These are phyloP conservation scores for Cardiocondyla obscurior DNA, from an alignment of 1,140 invertebrate species.

Conservation along the genomic window DNA sequence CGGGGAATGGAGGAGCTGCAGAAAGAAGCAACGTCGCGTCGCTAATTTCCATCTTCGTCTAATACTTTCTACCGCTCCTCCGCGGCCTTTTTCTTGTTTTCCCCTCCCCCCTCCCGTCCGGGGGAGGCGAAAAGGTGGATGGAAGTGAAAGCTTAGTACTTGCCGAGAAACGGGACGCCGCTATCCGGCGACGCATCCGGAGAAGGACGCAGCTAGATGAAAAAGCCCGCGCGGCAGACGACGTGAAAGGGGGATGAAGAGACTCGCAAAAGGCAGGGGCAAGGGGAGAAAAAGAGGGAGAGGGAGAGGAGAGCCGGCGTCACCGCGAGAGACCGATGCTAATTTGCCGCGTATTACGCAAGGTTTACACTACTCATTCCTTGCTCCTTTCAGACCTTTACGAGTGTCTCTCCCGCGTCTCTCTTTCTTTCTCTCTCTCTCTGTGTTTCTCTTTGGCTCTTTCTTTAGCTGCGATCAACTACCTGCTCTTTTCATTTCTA, in stretches of 20 bases:
- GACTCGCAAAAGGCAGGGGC: neutral
- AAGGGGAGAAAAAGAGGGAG: neutral
- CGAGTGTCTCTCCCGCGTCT: no score
- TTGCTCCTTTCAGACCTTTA: neutral
- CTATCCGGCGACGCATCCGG: neutral
- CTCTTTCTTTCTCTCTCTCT: slow-evolving; percentile 10
- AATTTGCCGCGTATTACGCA: slow-evolving; percentile 46
- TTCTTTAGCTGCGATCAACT: neutral
- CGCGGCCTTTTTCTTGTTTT: neutral
- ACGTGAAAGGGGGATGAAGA: neutral
- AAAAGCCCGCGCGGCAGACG: neutral
- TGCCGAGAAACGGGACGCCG: slow-evolving; percentile 5
- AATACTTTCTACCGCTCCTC: slow-evolving; percentile 46
- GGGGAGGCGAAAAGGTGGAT: neutral
- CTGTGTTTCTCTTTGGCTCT: slow-evolving; percentile 5
- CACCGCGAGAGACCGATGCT: slow-evolving; percentile 40
- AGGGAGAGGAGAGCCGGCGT: neutral
- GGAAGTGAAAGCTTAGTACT: neutral
- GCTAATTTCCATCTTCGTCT: slow-evolving; percentile 68
- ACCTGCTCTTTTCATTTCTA: slow-evolving; percentile 31
- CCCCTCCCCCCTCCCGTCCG: neutral
- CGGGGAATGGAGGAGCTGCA: neutral
- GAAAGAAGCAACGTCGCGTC: slow-evolving; percentile 50
- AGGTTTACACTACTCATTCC: slow-evolving; percentile 25
- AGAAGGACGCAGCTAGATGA: neutral